A percentile compares a stretch with the other conserved stretches of the same genome.
phyloP scores from a whole-genome alignment of 2,113 vertebrate species.

The Piprites chloris region DNA sequence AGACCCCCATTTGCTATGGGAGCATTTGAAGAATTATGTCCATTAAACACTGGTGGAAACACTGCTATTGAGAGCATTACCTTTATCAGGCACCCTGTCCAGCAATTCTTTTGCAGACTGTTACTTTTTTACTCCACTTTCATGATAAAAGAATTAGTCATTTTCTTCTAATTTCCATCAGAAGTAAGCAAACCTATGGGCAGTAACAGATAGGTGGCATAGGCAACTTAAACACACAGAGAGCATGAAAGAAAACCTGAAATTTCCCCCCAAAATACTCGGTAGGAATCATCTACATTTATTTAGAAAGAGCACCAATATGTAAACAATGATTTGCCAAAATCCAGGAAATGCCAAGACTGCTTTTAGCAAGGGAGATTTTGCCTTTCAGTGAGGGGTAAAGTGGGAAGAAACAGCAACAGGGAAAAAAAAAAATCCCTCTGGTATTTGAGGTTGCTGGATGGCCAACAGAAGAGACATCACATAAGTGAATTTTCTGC shows the following conservation, averaged over 20 bases:
- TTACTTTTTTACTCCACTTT: neutral
- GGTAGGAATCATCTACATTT: neutral
- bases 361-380: neutral
- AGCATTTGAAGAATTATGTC: constrained; percentile 31
- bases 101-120: neutral
- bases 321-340: neutral
- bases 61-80: neutral
- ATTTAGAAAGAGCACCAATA: neutral
- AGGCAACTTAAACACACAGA: neutral
- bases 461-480: neutral
- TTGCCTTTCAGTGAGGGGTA: neutral
- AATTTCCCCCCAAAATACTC: neutral
- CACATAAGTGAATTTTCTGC: neutral
- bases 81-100: neutral
- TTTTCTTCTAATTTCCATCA: neutral
- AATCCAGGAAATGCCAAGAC: neutral
- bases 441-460: neutral
- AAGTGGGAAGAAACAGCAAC: neutral
- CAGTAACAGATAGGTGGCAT: neutral
- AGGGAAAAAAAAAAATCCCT: neutral
- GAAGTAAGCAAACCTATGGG: neutral
- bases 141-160: neutral
- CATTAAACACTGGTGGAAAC: neutral
- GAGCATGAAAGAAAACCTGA: neutral
- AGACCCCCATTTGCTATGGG: neutral